These are phyloP conservation scores for Dorcus parallelipipedus DNA, from an alignment of 2,888 invertebrate species.

Conservation along the genomic window DNA sequence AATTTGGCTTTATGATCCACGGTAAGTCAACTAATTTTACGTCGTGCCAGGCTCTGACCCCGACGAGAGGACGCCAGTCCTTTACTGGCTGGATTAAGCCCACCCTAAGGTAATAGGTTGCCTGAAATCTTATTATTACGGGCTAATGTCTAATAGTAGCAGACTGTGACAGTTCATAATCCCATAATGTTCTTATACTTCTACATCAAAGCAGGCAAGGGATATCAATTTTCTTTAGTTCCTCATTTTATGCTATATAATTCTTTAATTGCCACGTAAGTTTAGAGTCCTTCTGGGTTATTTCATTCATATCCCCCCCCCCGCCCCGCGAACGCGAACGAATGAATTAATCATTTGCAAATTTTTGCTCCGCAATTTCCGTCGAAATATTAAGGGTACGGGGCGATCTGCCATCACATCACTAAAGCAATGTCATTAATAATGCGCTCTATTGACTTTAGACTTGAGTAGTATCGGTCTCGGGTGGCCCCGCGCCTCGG, in stretches of 20 bases:
- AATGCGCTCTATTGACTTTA: slow-evolving; percentile 40
- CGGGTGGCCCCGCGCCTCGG: slow-evolving; percentile 33
- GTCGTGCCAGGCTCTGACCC: neutral
- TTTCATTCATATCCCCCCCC: too few species aligned
- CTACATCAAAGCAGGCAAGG: neutral
- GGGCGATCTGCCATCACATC: slow-evolving; percentile 13
- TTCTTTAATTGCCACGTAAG: too few species aligned
- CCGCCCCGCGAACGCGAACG: too few species aligned
- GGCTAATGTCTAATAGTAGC: slow-evolving; percentile 5
- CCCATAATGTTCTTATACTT: neutral
- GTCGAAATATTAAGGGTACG: slow-evolving; percentile 12
- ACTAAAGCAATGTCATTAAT: slow-evolving; percentile 34
- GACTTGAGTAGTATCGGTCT: slow-evolving; percentile 31
- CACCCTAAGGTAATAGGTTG: slow-evolving; percentile 4
- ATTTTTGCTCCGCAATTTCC: too few species aligned
- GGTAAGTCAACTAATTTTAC: slow-evolving; percentile 1
- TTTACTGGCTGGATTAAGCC: slow-evolving; percentile 3
- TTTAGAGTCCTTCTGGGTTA: too few species aligned
- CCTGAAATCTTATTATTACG: slow-evolving; percentile 7
- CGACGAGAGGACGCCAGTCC: neutral
- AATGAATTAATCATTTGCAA: too few species aligned
- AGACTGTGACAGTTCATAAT: slow-evolving; percentile 3
- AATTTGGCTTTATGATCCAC: neutral
- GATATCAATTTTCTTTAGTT: too few species aligned
- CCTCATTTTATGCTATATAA: too few species aligned